A percentile compares a stretch with the other conserved stretches of the same genome.
These are phyloP conservation scores for Micrasema minimum DNA, from an alignment of 1,140 invertebrate species.

Conservation along the genomic window DNA sequence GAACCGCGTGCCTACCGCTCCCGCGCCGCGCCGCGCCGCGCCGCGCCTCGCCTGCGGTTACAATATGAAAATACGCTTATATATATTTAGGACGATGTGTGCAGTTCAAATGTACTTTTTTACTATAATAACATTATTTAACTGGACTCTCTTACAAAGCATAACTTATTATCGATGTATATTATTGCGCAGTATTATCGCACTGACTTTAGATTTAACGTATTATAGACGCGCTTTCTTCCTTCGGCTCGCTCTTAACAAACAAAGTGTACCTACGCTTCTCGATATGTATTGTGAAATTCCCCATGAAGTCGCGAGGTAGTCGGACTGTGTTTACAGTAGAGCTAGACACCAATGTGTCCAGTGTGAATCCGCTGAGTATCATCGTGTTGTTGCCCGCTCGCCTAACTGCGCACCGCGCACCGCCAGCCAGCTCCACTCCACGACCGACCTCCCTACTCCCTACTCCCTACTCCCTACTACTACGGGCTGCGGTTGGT, in stretches of 20 bases:
- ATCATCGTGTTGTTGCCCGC: constrained; percentile 10
- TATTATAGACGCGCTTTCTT: constrained; percentile 25
- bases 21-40: constrained; percentile 24
- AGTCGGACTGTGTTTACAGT: too few species aligned
- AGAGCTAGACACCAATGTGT: too few species aligned
- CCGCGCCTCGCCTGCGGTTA: constrained; percentile 23
- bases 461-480: too few species aligned
- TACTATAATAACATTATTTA: constrained; percentile 41
- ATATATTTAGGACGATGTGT: constrained; percentile 41
- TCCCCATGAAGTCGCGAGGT: constrained; percentile 21
- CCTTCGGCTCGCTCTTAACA: constrained; percentile 13
- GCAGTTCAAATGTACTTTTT: constrained; percentile 42
- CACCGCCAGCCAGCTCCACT: too few species aligned
- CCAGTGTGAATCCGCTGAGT: constrained; percentile 1
- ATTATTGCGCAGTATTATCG: constrained; percentile 48
- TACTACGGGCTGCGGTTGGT: too few species aligned
- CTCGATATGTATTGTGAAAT: constrained; percentile 30
- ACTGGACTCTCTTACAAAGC: constrained; percentile 17
- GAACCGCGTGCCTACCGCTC: constrained; percentile 14
- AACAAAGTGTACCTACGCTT: constrained; percentile 21
- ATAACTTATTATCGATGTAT: constrained; percentile 49
- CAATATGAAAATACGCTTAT: constrained; percentile 51
- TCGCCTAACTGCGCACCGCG: too few species aligned
- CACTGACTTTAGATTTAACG: constrained; percentile 34
- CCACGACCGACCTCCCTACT: too few species aligned